These are phyloP conservation scores for Pteropus alecto DNA, from an alignment of 2,113 vertebrate genomes.

Conservation along the genomic window DNA sequence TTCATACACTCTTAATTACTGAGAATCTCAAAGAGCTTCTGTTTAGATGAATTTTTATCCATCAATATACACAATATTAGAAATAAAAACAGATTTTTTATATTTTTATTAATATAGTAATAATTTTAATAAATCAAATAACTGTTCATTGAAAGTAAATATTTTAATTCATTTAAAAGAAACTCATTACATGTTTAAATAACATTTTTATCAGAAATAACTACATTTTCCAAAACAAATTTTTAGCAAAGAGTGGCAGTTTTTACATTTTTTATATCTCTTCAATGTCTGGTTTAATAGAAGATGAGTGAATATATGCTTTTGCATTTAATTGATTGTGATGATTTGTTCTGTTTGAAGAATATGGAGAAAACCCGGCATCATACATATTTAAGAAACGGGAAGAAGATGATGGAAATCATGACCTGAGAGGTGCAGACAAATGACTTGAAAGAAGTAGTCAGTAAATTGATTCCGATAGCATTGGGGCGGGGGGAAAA, in stretches of 20 bases:
- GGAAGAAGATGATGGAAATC: too few species aligned
- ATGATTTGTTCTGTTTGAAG: neutral
- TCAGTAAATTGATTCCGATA: too few species aligned
- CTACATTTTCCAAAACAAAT: neutral
- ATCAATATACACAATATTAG: neutral
- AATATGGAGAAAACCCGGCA: neutral
- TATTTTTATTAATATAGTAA: neutral
- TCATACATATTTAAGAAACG: neutral
- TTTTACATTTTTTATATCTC: neutral
- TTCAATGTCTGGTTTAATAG: neutral
- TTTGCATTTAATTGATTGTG: neutral
- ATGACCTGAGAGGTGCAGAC: too few species aligned
- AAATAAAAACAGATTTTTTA: neutral
- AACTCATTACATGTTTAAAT: neutral
- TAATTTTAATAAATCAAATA: neutral
- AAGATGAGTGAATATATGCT: neutral
- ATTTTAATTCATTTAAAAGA: neutral
- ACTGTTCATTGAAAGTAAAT: neutral
- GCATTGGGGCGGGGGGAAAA: too few species aligned
- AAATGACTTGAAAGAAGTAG: too few species aligned
- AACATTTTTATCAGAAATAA: slow-evolving; percentile 27
- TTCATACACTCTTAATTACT: neutral
- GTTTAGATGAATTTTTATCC: neutral
- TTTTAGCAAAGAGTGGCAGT: neutral
- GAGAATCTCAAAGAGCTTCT: neutral